Percentiles rank a stretch among this genome's conserved stretches.
Conservation (phyloP, 2,797 vertebrate genomes). For the Typhlichthys subterraneus region DNA sequence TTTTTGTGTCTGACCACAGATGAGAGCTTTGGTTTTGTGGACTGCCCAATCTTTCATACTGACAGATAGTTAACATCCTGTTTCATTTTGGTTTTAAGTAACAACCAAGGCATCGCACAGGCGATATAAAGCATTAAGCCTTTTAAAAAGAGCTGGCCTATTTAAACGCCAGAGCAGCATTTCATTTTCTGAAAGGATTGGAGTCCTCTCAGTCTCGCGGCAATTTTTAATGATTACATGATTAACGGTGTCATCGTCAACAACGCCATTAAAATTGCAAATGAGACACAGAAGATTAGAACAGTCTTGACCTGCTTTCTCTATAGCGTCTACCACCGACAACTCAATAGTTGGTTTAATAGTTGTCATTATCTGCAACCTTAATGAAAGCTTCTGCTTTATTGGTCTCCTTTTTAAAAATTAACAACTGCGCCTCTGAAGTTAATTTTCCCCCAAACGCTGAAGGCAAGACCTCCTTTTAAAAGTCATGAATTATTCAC, state of each 20-base stretch:
- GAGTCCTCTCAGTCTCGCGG: conserved; percentile 17
- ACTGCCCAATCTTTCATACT: not conserved
- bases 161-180: not conserved
- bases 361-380: conserved; percentile 26
- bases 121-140: not conserved
- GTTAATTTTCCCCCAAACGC: conserved; percentile 37
- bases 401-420: conserved; percentile 23
- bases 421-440: conserved; percentile 24
- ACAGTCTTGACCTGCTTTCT: conserved; percentile 62
- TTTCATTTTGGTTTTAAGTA: not conserved
- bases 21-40: too few species aligned
- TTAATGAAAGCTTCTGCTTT: conserved; percentile 29
- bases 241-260: conserved; percentile 58
- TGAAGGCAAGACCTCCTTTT: conserved; percentile 31
- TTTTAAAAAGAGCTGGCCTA: conserved; percentile 7
- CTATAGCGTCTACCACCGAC: conserved; percentile 42
- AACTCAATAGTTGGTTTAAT: conserved; percentile 24
- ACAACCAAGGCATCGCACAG: not conserved
- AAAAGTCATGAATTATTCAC: conserved; percentile 69
- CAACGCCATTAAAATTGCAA: conserved; percentile 63
- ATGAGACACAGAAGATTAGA: conserved; percentile 59
- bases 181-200: too few species aligned
- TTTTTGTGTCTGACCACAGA: too few species aligned
- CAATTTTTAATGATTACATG: conserved; percentile 49
- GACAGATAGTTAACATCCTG: conserved; percentile 31